Evolutionary conservation across 2,888 invertebrate genomes (phyloP).

Genomic region (Cactoblastis cactorum): DNA sequence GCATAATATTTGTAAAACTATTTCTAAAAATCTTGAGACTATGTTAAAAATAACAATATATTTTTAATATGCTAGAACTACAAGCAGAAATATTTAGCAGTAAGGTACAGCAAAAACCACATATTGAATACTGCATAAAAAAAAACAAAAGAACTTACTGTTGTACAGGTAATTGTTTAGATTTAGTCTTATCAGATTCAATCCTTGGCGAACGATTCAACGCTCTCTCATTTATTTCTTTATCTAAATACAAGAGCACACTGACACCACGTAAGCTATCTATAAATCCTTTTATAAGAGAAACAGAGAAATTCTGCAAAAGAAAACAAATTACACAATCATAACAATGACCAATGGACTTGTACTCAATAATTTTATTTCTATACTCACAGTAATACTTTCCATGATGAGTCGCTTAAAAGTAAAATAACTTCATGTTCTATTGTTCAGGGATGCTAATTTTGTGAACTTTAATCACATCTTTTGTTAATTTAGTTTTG

Average conservation of each 20-base stretch:
- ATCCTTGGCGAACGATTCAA: slow-evolving; percentile 76
- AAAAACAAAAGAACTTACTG: slow-evolving; percentile 56
- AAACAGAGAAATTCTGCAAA: slow-evolving; percentile 82
- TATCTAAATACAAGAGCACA: slow-evolving; percentile 88
- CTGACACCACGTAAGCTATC: slow-evolving; percentile 90
- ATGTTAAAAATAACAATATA: too few relatives aligned
- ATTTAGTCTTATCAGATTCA: slow-evolving; percentile 57
- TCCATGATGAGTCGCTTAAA: background rate
- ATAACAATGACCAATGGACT: slow-evolving; percentile 15
- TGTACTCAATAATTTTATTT: background rate
- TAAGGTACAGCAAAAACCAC: too few relatives aligned
- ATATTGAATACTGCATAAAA: too few relatives aligned
- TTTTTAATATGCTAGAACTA: too few relatives aligned
- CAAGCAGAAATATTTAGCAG: too few relatives aligned
- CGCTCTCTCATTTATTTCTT: slow-evolving; percentile 84
- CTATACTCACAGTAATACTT: background rate
- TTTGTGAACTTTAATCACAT: slow-evolving; percentile 11
- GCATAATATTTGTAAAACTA: too few relatives aligned
- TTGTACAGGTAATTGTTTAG: slow-evolving; percentile 71
- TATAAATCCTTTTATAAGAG: slow-evolving; percentile 84
- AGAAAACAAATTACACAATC: slow-evolving; percentile 20
- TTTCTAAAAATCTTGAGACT: too few relatives aligned
- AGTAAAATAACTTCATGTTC: slow-evolving; percentile 16
- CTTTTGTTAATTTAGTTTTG: slow-evolving; percentile 8
- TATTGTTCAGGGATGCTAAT: slow-evolving; percentile 14